A percentile compares a stretch with the other conserved stretches of the same genome.
Conservation (phyloP, 2,888 invertebrate genomes). For the Brachyptera putata region DNA sequence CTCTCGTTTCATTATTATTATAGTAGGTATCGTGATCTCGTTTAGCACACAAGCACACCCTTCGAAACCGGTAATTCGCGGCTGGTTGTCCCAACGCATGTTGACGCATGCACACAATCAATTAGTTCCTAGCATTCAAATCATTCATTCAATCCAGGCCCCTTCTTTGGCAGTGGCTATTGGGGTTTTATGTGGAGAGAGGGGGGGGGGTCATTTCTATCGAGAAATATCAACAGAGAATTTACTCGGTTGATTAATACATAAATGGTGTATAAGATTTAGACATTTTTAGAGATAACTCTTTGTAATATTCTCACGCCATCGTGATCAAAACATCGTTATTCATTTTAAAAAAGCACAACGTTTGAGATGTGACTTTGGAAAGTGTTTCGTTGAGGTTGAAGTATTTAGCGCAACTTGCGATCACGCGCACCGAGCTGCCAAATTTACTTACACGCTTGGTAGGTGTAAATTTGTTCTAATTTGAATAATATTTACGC, state of each 20-base stretch:
- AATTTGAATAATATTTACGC: too few relatives aligned
- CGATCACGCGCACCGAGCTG: too few relatives aligned
- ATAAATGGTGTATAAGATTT: slow-evolving; percentile 3
- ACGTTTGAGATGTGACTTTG: too few relatives aligned
- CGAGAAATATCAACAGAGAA: slow-evolving; percentile 15
- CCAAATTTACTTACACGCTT: too few relatives aligned
- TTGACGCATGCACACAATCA: too few relatives aligned
- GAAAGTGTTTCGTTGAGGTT: too few relatives aligned
- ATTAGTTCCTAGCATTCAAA: slow-evolving; percentile 14
- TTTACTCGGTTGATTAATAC: background rate
- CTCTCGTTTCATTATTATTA: background rate
- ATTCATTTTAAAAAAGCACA: background rate
- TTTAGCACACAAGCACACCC: background rate
- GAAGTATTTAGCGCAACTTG: too few relatives aligned
- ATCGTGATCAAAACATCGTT: background rate
- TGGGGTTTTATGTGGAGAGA: too few relatives aligned
- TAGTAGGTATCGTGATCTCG: background rate
- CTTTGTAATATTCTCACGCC: too few relatives aligned
- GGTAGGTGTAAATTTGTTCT: too few relatives aligned
- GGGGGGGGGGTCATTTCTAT: background rate
- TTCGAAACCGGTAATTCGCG: too few relatives aligned
- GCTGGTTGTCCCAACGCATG: too few relatives aligned
- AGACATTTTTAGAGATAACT: slow-evolving; percentile 1
- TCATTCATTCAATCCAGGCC: slow-evolving; percentile 11
- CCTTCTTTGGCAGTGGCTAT: slow-evolving; percentile 28